Evolutionary conservation across 2,797 vertebrate genomes (phyloP).

Genomic region (Sphenodon punctatus): DNA sequence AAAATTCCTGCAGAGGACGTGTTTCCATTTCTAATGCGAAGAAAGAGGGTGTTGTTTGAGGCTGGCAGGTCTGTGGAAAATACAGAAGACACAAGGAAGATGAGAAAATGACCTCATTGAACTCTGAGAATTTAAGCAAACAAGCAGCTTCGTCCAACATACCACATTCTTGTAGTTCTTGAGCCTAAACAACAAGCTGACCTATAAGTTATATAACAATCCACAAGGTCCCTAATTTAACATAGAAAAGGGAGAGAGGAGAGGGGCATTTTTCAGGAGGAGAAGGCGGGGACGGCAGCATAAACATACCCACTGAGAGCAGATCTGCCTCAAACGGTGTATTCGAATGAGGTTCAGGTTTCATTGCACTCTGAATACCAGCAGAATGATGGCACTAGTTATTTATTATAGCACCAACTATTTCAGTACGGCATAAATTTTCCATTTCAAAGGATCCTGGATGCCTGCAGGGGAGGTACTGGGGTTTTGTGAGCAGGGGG

Average conservation of each 20-base stretch:
- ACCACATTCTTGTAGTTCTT: conserved; percentile 31
- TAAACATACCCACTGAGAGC: background rate
- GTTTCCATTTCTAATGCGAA: conserved; percentile 82
- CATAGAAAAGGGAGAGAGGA: background rate
- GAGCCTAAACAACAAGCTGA: conserved; percentile 44
- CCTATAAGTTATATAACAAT: conserved; percentile 39
- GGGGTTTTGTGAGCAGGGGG: conserved; percentile 10
- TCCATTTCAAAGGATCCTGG: conserved; percentile 38
- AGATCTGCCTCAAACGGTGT: background rate
- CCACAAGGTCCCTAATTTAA: background rate
- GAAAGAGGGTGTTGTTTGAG: conserved; percentile 83
- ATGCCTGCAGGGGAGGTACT: conserved; percentile 20
- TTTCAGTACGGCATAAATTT: conserved; percentile 52
- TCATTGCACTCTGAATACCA: conserved; percentile 5
- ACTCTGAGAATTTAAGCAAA: conserved; percentile 75
- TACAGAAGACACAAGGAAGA: conserved; percentile 77
- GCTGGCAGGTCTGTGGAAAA: conserved; percentile 79
- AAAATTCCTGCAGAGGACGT: conserved; percentile 85
- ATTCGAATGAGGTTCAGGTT: conserved; percentile 7
- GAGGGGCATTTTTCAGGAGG: background rate
- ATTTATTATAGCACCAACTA: conserved; percentile 33
- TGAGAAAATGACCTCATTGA: conserved; percentile 81
- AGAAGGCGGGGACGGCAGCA: fast-evolving
- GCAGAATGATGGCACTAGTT: conserved; percentile 47
- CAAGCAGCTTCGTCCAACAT: conserved; percentile 56